Evolutionary conservation across 1,140 invertebrate genomes (phyloP).

Genomic region (Nephila pilipes): DNA sequence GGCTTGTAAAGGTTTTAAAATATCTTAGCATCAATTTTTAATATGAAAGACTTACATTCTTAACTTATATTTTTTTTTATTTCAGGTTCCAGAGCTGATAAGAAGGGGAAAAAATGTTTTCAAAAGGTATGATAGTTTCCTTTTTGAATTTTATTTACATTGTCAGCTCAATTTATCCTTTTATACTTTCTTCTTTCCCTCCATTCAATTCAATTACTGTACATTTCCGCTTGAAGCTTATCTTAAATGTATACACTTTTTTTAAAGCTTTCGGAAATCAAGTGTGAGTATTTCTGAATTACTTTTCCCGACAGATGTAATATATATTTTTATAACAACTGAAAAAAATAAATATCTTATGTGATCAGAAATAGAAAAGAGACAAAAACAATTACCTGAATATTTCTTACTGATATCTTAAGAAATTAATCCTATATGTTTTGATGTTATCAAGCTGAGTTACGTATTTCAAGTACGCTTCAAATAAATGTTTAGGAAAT

Average conservation of each 20-base stretch:
- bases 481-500: too few relatives aligned
- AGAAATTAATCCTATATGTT: too few relatives aligned
- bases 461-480: too few relatives aligned
- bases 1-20: neutral
- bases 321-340: too few relatives aligned
- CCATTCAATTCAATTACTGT: neutral
- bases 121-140: neutral
- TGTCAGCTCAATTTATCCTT: conserved; percentile 9
- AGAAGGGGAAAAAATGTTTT: neutral
- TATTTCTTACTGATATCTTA: too few relatives aligned
- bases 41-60: too few relatives aligned
- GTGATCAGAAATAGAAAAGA: too few relatives aligned
- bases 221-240: neutral
- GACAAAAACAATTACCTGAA: too few relatives aligned
- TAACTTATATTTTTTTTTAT: neutral
- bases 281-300: too few relatives aligned
- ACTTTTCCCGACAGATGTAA: too few relatives aligned
- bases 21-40: neutral
- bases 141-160: neutral
- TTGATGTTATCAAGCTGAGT: too few relatives aligned
- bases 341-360: too few relatives aligned
- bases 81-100: neutral
- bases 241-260: neutral
- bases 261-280: neutral
- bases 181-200: neutral